phyloP scores from a whole-genome alignment of 2,113 vertebrate species.

The Theristicus caerulescens region DNA sequence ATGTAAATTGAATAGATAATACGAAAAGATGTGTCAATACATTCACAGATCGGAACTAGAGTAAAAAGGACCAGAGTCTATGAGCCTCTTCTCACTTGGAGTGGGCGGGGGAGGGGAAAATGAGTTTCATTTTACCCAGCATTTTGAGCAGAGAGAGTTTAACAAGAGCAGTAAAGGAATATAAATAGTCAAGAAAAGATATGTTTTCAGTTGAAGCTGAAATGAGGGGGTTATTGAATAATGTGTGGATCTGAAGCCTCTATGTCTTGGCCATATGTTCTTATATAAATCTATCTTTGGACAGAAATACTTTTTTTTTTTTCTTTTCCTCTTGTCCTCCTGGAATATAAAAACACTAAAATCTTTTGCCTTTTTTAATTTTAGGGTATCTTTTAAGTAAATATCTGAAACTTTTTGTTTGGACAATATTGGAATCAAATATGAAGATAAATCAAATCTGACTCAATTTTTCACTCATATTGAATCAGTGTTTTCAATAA shows the following conservation, averaged over 20 bases:
- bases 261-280: not conserved
- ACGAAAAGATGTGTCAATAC: not conserved
- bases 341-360: not conserved
- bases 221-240: not conserved
- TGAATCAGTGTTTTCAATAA: not conserved
- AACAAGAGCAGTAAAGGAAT: not conserved
- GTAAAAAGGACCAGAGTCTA: not conserved
- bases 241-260: not conserved
- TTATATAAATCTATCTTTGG: not conserved
- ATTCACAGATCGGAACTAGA: not conserved
- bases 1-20: not conserved
- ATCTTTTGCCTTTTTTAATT: not conserved
- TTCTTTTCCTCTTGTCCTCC: not conserved
- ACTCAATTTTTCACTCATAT: not conserved
- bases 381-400: not conserved
- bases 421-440: not conserved
- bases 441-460: not conserved
- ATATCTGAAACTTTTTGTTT: not conserved
- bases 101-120: rapidly evolving
- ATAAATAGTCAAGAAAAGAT: not conserved
- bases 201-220: not conserved
- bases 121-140: not conserved
- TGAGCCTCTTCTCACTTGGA: not conserved
- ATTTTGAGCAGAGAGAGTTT: not conserved
- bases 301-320: rapidly evolving